Base-by-base conservation (phyloP, 1,140 invertebrate species). In the Magallana gigas region DNA sequence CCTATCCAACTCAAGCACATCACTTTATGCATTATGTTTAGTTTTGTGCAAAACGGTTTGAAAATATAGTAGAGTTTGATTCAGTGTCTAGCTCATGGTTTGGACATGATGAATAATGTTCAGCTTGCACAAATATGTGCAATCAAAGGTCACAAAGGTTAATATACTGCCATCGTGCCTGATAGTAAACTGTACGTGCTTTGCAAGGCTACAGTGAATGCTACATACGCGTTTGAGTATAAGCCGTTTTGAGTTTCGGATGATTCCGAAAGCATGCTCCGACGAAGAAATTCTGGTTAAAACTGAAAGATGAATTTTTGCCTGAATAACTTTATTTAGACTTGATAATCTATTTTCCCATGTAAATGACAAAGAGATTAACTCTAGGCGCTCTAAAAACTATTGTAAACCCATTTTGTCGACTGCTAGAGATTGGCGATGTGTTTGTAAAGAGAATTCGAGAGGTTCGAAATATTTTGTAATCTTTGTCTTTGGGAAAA, bases 111-210 rank as follows among this genome's bases (percentile, higher is more conserved):
- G 68, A 29, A 76, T 76, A 29, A 76, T 76, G 68, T 29, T 29
- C 68, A 76, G 68, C 68, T 76, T 48, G 29, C 29, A 12, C 68
- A 76, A 76, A 76, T 76, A 76, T 76, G 68, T 76, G 68, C 68
- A 76, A 76, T 76, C 68, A 76, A 76, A 76, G 68, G 68, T 76
- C 68, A 76, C 18, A 76, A 76, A 29, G 68, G 68, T 76, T 76
- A 76, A 76, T 76, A 48, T 48, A 76, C 14, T 76, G 23, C 68
- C 68, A 23, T 76, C 68, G 36, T 18, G 68, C 29, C 8, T 29
- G 68, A 76, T 29, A 12, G 68, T 12, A 76, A 4, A 23, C 68
- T 76, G 23, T 76, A 8, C 23, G 36, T 11, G 68, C 4, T 29
- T 29, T 36, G 9, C 68, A 29, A 1, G 60, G 14, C 8, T 76